A percentile compares a stretch with the other conserved stretches of the same genome.
phyloP scores from a whole-genome alignment of 2,888 invertebrate genomes.

The Phaedon cochleariae region DNA sequence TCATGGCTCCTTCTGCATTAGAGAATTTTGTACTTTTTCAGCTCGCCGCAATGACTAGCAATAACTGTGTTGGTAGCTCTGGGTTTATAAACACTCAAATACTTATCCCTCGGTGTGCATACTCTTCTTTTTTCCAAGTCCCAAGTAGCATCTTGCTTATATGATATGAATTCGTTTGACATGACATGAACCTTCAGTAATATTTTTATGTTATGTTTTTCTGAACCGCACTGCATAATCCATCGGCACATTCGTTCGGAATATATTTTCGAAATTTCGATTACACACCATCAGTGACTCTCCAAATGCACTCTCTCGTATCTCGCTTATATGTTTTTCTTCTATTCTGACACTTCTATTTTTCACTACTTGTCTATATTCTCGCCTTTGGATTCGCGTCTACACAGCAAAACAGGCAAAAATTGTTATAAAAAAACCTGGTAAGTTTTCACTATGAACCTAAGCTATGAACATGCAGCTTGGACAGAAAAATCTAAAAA shows the following conservation, averaged over 20 bases:
- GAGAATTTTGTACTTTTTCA: no score
- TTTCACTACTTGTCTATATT: constrained; percentile 65
- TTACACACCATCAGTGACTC: constrained; percentile 53
- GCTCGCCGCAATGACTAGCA: neutral
- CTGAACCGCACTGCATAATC: constrained; percentile 58
- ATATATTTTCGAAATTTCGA: constrained; percentile 31
- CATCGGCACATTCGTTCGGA: constrained; percentile 54
- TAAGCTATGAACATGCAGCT: constrained; percentile 63
- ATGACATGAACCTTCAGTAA: constrained; percentile 38
- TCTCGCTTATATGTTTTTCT: constrained; percentile 63
- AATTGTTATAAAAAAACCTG: constrained; percentile 64
- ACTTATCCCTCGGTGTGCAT: constrained; percentile 25
- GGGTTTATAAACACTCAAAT: constrained; percentile 9
- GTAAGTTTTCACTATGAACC: constrained; percentile 63
- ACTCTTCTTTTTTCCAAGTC: constrained; percentile 41
- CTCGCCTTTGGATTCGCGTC: constrained; percentile 63
- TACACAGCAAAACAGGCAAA: constrained; percentile 65
- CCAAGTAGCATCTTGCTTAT: constrained; percentile 60
- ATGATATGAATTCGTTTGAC: constrained; percentile 35
- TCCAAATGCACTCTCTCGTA: constrained; percentile 53
- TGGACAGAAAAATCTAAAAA: constrained; percentile 57
- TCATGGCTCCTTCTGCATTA: no score
- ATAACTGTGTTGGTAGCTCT: neutral
- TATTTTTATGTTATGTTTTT: constrained; percentile 35
- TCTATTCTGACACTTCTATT: constrained; percentile 65